phyloP scores from a whole-genome alignment of 23 tunicate genomes.

The Clavelina lepadiformis region DNA sequence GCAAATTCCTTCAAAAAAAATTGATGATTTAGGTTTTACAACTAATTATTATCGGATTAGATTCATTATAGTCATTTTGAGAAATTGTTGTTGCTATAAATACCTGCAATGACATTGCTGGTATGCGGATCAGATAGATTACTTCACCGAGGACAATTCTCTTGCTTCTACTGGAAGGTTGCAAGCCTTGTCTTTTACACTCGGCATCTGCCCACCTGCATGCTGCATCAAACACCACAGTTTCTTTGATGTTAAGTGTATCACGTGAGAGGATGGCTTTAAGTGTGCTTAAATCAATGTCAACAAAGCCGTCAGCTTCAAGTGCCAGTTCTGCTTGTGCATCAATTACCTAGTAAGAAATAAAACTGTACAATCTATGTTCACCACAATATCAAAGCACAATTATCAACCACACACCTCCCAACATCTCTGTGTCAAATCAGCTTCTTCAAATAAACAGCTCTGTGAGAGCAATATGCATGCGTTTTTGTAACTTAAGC shows the following conservation, averaged over 20 bases:
- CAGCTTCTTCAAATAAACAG: conserved; percentile 70
- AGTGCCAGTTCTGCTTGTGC: conserved; percentile 83
- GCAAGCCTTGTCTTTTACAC: conserved; percentile 26
- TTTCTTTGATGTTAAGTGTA: conserved; percentile 62
- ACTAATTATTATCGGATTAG: too few species aligned
- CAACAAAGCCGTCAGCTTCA: conserved; percentile 69
- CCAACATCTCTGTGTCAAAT: conserved; percentile 79
- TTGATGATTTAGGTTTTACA: too few species aligned
- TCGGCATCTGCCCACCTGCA: conserved; percentile 64
- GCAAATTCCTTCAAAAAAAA: conserved; percentile 65
- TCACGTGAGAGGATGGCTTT: conserved; percentile 49
- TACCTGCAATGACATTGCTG: conserved; percentile 78
- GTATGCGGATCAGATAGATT: conserved; percentile 49
- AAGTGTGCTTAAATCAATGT: conserved; percentile 51
- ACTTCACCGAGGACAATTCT: conserved; percentile 57
- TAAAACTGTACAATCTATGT: not conserved
- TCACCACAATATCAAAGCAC: not conserved
- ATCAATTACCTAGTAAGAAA: conserved; percentile 61
- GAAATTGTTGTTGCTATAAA: not conserved
- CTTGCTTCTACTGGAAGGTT: conserved; percentile 30
- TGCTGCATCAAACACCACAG: conserved; percentile 59
- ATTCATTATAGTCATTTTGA: not conserved
- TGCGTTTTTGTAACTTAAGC: conserved; percentile 79
- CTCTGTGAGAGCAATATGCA: conserved; percentile 86
- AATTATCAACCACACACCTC: conserved; percentile 35